Percentiles rank a stretch among this genome's conserved stretches.
phyloP scores from a whole-genome alignment of 2,888 invertebrate genomes.

The Sabatieria punctata region DNA sequence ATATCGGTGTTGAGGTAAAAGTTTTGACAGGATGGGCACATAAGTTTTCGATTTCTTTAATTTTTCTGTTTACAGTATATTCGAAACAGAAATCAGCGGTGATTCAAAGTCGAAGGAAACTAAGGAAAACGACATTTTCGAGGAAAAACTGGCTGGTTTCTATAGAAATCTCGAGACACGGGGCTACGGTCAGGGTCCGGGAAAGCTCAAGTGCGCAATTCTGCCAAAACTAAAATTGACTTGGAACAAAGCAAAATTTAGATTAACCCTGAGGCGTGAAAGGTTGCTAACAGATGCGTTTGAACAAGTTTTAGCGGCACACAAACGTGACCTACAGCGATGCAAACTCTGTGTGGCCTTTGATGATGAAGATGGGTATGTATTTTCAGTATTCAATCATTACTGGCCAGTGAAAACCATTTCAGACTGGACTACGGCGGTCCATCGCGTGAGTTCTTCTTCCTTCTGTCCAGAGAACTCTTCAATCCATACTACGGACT shows the following conservation, averaged over 20 bases:
- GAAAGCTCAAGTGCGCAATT: constrained; percentile 67
- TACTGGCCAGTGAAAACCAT: not conserved
- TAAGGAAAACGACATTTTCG: constrained; percentile 57
- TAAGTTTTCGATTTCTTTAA: constrained; percentile 5
- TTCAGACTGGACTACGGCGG: constrained; percentile 76
- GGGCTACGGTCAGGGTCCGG: constrained; percentile 90
- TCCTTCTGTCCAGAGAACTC: constrained; percentile 80
- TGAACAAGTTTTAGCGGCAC: constrained; percentile 83
- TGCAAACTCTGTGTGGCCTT: constrained; percentile 75
- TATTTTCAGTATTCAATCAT: not conserved
- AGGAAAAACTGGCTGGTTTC: constrained; percentile 80
- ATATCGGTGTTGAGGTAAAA: constrained; percentile 71
- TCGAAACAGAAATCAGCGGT: too few relatives aligned
- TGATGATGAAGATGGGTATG: constrained; percentile 65
- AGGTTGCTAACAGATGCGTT: constrained; percentile 88
- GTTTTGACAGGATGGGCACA: not conserved
- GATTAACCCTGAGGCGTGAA: constrained; percentile 76
- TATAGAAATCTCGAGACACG: constrained; percentile 85
- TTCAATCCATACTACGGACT: constrained; percentile 97
- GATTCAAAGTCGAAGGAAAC: constrained; percentile 79
- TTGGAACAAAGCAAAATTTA: constrained; percentile 34
- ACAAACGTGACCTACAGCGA: constrained; percentile 83
- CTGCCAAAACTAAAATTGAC: not conserved
- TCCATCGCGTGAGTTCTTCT: constrained; percentile 92
- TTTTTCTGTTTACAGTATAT: constrained; percentile 51